Evolutionary conservation across 2,888 invertebrate species (phyloP).

Genomic region (Pyrrhosoma nymphula): DNA sequence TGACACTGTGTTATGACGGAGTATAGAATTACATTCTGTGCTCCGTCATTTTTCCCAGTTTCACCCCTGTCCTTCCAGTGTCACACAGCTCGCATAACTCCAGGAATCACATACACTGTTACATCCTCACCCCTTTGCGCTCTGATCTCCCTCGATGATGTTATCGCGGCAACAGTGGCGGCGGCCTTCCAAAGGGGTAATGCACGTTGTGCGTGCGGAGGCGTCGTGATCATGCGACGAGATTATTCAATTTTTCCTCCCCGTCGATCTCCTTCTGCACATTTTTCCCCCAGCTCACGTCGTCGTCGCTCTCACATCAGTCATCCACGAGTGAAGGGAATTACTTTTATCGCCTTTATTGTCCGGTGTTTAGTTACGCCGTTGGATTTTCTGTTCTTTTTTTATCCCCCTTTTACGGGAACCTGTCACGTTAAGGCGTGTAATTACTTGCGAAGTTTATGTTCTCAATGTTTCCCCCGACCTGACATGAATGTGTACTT

Average conservation of each 20-base stretch:
- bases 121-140: neutral
- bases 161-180: neutral
- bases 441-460: neutral
- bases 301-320: neutral
- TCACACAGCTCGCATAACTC: neutral
- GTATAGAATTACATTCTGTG: too few relatives aligned
- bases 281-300: neutral
- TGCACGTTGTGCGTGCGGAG: constrained; percentile 50
- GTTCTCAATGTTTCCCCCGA: too few relatives aligned
- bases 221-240: constrained; percentile 4
- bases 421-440: neutral
- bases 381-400: neutral
- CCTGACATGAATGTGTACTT: neutral
- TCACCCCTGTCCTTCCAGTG: neutral
- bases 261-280: neutral
- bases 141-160: neutral
- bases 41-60: neutral
- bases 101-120: neutral
- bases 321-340: neutral
- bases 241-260: constrained; percentile 43
- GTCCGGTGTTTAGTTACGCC: constrained; percentile 10
- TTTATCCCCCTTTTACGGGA: neutral
- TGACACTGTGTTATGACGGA: too few relatives aligned
- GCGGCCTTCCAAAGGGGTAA: constrained; percentile 21
- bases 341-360: constrained; percentile 26